Evolutionary conservation across 2,113 vertebrate species (phyloP).

Genomic region (Mesocricetus auratus): DNA sequence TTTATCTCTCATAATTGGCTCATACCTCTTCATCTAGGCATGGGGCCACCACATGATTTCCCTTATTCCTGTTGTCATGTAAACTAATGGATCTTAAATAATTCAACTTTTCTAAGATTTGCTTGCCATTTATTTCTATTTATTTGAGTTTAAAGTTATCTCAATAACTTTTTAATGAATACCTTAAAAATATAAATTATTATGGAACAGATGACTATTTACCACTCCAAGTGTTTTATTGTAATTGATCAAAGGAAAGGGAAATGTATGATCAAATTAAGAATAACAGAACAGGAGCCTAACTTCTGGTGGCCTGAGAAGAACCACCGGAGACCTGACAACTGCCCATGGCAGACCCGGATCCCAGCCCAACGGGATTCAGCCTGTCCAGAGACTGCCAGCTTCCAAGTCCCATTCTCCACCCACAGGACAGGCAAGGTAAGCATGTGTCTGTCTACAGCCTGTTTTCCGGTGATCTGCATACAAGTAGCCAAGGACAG

Average conservation of each 20-base stretch:
- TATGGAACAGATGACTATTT: background rate
- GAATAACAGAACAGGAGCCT: background rate
- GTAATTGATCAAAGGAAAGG: background rate
- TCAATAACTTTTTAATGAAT: background rate
- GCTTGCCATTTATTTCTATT: background rate
- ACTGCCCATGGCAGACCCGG: too few relatives aligned
- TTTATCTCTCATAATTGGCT: background rate
- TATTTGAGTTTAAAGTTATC: background rate
- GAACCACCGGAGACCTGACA: too few relatives aligned
- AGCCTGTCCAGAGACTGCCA: too few relatives aligned
- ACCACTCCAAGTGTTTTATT: background rate
- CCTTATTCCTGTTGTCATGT: background rate
- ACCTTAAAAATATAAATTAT: background rate
- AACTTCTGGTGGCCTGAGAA: too few relatives aligned
- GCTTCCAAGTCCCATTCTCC: too few relatives aligned
- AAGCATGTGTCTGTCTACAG: too few relatives aligned
- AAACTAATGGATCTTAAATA: background rate
- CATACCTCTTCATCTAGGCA: too few relatives aligned
- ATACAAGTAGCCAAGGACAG: too few relatives aligned
- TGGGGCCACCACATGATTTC: background rate
- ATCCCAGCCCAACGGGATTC: too few relatives aligned
- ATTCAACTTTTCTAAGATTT: background rate
- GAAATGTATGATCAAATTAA: background rate
- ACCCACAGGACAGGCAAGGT: too few relatives aligned
- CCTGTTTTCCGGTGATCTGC: too few relatives aligned